A percentile compares a stretch with the other conserved stretches of the same genome.
phyloP scores from a whole-genome alignment of 2,797 vertebrate species.

The Diplodus puntazzo region DNA sequence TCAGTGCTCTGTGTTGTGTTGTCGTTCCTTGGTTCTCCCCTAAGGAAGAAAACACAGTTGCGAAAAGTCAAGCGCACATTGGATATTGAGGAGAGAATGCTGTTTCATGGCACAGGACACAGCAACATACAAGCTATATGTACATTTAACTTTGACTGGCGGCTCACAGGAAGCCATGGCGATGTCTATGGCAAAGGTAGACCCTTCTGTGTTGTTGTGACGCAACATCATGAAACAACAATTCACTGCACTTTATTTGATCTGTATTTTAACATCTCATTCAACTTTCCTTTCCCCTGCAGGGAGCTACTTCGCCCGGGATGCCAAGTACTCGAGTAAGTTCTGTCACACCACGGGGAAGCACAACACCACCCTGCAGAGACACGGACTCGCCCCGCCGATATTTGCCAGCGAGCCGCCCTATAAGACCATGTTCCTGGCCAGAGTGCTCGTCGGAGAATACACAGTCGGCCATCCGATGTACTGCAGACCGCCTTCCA shows the following conservation, averaged over 20 bases:
- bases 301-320: conserved; percentile 97
- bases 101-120: conserved; percentile 96
- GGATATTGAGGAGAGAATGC: conserved; percentile 94
- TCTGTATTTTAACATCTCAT: conserved; percentile 7
- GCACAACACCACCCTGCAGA: conserved; percentile 90
- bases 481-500: conserved; percentile 95
- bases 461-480: conserved; percentile 91
- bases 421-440: conserved; percentile 95
- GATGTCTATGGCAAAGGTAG: conserved; percentile 97
- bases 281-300: conserved; percentile 23
- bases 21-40: conserved; percentile 56
- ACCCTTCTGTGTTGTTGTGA: conserved; percentile 31
- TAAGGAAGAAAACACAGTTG: conserved; percentile 95
- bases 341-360: conserved; percentile 95
- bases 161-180: conserved; percentile 95
- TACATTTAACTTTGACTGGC: conserved; percentile 98
- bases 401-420: conserved; percentile 88
- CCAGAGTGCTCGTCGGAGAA: conserved; percentile 94
- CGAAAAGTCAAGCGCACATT: conserved; percentile 92
- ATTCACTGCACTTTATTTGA: not conserved
- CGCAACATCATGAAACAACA: conserved; percentile 19
- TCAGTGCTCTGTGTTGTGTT: conserved; percentile 51
- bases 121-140: conserved; percentile 98
- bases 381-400: conserved; percentile 90
- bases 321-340: conserved; percentile 95